phyloP scores from a whole-genome alignment of 2,797 vertebrate species.

The Lagorchestes hirsutus region DNA sequence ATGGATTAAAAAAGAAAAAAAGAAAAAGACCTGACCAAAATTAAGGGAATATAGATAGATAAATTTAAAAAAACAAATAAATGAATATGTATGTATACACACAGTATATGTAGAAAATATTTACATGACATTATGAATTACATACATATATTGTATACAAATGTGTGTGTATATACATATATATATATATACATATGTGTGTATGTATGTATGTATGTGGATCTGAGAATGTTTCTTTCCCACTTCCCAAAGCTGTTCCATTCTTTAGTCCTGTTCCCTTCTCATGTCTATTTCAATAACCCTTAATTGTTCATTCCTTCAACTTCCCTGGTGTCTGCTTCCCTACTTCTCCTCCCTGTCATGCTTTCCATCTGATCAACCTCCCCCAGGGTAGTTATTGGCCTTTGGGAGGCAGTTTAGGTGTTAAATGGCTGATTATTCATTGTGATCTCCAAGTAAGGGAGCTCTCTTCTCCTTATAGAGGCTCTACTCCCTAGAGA shows the following conservation, averaged over 20 bases:
- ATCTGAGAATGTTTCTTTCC: background rate
- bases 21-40: background rate
- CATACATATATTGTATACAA: background rate
- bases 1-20: slow-evolving; percentile 37
- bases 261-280: slow-evolving; percentile 3
- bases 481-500: slow-evolving; percentile 70
- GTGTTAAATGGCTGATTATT: slow-evolving; percentile 79
- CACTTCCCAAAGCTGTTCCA: background rate
- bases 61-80: background rate
- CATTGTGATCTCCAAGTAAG: slow-evolving; percentile 71
- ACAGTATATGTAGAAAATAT: background rate
- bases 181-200: background rate
- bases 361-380: slow-evolving; percentile 63
- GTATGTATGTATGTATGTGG: background rate
- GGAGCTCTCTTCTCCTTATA: slow-evolving; percentile 56
- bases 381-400: slow-evolving; percentile 47
- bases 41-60: background rate
- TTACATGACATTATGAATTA: background rate
- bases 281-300: background rate
- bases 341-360: slow-evolving; percentile 27
- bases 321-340: slow-evolving; percentile 36
- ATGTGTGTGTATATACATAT: background rate
- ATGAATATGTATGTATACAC: background rate
- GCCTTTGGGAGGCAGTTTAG: slow-evolving; percentile 70
- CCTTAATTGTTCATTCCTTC: slow-evolving; percentile 25